Evolutionary conservation across 2,888 invertebrate genomes (phyloP).

Genomic region (Atrina japonica): DNA sequence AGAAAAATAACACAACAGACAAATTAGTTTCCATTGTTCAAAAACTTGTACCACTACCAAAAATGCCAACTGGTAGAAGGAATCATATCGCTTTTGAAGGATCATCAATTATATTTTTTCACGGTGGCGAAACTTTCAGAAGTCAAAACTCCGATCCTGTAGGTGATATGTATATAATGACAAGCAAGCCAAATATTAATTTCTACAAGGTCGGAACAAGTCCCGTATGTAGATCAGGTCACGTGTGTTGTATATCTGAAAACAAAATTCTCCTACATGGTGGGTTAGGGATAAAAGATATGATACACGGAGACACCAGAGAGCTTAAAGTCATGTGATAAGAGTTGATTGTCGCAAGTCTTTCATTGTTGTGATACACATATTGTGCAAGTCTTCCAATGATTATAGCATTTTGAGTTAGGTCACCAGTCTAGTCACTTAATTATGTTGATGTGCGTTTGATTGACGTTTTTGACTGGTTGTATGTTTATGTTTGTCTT

Average conservation of each 20-base stretch:
- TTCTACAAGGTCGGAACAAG: conserved; percentile 69
- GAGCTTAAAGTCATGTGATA: conserved; percentile 19
- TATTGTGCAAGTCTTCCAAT: no score
- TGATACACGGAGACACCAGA: conserved; percentile 59
- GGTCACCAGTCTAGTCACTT: no score
- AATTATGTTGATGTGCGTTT: no score
- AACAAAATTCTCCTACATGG: conserved; percentile 76
- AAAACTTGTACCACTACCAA: conserved; percentile 59
- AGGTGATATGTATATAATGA: conserved; percentile 75
- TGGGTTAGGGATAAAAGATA: conserved; percentile 66
- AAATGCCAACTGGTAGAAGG: conserved; percentile 75
- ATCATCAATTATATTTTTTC: conserved; percentile 67
- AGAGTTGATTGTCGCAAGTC: no score
- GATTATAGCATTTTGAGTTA: no score
- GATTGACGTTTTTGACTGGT: no score
- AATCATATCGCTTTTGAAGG: conserved; percentile 72
- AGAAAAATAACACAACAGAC: conserved; percentile 40
- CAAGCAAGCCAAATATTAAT: conserved; percentile 55
- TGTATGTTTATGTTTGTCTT: no score
- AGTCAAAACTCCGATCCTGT: conserved; percentile 72
- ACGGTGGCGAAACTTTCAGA: conserved; percentile 79
- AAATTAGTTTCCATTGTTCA: conserved; percentile 48
- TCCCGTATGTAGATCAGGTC: conserved; percentile 70
- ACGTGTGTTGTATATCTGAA: conserved; percentile 67
- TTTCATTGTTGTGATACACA: no score